phyloP scores from a whole-genome alignment of 1,140 invertebrate species.

The Sesamia nonagrioides region DNA sequence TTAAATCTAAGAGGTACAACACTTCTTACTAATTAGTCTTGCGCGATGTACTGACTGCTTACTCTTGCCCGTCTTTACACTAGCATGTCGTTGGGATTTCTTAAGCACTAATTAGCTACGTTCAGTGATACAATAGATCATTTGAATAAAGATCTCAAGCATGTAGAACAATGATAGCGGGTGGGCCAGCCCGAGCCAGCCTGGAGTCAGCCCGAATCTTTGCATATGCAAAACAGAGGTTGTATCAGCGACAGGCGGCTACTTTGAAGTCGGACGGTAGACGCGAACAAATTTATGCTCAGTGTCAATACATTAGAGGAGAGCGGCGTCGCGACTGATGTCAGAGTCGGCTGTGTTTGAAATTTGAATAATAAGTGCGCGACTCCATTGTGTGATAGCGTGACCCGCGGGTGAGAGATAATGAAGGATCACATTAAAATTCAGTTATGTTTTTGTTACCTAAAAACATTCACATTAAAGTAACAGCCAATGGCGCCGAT shows the following conservation, averaged over 20 bases:
- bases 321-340: conserved; percentile 58
- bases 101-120: conserved; percentile 41
- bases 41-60: not conserved
- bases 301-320: conserved; percentile 63
- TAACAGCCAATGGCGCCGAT: too few relatives aligned
- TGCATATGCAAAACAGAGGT: conserved; percentile 65
- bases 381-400: conserved; percentile 41
- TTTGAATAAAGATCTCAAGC: conserved; percentile 55
- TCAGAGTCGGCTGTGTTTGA: conserved; percentile 65
- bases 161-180: conserved; percentile 53
- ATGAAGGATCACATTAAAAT: not conserved
- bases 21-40: not conserved
- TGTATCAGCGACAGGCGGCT: conserved; percentile 41
- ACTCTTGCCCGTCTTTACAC: conserved; percentile 6
- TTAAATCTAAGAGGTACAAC: not conserved
- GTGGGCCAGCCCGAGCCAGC: conserved; percentile 51
- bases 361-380: conserved; percentile 63
- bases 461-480: too few relatives aligned
- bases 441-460: not conserved
- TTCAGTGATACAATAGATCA: conserved; percentile 47
- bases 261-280: conserved; percentile 60
- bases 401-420: conserved; percentile 9
- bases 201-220: conserved; percentile 47
- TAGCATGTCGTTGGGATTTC: conserved; percentile 5
- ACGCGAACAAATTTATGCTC: conserved; percentile 65